A percentile compares a stretch with the other conserved stretches of the same genome.
These are phyloP conservation scores for Mantis religiosa DNA, from an alignment of 2,888 invertebrate genomes.

Conservation along the genomic window DNA sequence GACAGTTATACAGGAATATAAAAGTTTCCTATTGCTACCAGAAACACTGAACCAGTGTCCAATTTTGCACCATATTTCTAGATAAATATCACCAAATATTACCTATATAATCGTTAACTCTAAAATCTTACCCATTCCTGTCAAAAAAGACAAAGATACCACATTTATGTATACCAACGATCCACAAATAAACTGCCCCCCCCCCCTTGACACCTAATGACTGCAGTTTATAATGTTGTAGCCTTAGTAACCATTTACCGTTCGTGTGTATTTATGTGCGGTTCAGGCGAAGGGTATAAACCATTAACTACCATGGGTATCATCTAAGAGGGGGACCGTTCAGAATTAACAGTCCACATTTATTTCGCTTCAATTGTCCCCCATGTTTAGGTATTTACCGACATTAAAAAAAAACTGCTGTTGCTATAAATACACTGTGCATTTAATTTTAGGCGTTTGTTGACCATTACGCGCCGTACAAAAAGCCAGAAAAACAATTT, in stretches of 20 bases:
- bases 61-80: no score
- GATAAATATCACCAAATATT: no score
- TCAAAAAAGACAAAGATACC: no score
- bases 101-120: no score
- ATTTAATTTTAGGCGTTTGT: neutral
- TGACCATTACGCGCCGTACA: neutral
- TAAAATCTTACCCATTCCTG: no score
- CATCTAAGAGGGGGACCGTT: neutral
- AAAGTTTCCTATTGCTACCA: no score
- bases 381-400: neutral
- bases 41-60: no score
- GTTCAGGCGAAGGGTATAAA: neutral
- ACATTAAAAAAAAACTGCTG: neutral
- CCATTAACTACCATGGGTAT: neutral
- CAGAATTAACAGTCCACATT: neutral
- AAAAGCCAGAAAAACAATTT: no score
- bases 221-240: neutral
- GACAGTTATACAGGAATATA: no score
- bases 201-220: neutral
- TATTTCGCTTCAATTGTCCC: neutral
- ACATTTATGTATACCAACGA: neutral
- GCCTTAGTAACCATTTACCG: neutral
- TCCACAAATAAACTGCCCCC: neutral
- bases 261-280: neutral
- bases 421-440: neutral